Percentiles rank a stretch among this genome's conserved stretches.
Evolutionary conservation across 2,113 vertebrate species (phyloP).

Genomic region (Actenoides lindsayi): DNA sequence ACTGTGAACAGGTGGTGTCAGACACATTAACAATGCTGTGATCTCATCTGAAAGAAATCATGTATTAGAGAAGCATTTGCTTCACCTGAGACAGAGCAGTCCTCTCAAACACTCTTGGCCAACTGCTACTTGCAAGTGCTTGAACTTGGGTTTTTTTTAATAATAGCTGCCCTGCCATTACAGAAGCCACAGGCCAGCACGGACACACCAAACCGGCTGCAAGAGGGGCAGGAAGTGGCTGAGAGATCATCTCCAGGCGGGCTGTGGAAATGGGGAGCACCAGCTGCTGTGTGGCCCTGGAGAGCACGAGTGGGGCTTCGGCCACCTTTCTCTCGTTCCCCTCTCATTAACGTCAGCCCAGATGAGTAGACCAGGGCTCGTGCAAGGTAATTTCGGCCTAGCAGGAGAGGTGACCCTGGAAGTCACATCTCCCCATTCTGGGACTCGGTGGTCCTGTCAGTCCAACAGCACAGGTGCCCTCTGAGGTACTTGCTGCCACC

Average conservation of each 20-base stretch:
- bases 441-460: neutral
- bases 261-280: fast-evolving
- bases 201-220: fast-evolving
- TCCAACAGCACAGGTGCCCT: neutral
- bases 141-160: fast-evolving
- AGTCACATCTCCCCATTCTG: fast-evolving
- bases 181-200: neutral
- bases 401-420: neutral
- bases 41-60: neutral
- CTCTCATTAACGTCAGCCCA: fast-evolving
- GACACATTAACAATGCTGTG: neutral
- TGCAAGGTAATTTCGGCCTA: fast-evolving
- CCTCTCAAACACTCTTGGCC: neutral
- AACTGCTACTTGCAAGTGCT: neutral
- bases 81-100: neutral
- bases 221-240: fast-evolving
- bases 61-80: neutral
- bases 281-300: fast-evolving
- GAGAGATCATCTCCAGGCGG: neutral
- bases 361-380: fast-evolving
- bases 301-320: fast-evolving
- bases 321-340: fast-evolving
- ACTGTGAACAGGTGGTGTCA: neutral
- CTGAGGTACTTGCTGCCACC: neutral
- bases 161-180: neutral